Evolutionary conservation across 2,888 invertebrate genomes (phyloP).

Genomic region (Anoplius nigerrimus): DNA sequence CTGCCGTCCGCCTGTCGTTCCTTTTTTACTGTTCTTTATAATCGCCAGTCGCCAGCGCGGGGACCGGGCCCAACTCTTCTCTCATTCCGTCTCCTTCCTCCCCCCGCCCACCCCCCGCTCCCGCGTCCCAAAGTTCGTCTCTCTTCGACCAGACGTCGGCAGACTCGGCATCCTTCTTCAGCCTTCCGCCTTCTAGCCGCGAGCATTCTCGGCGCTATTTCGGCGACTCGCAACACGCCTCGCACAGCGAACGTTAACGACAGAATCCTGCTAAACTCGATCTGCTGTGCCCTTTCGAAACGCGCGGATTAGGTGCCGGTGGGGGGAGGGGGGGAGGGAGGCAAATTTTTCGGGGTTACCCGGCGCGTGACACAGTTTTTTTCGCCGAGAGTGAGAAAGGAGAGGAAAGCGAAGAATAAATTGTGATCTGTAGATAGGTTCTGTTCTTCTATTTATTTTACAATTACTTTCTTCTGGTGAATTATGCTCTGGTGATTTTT

Average conservation of each 20-base stretch:
- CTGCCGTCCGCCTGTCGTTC: conserved; percentile 18
- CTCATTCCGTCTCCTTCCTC: conserved; percentile 34
- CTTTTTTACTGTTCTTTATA: conserved; percentile 74
- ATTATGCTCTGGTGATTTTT: too few relatives aligned
- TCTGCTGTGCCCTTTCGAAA: conserved; percentile 21
- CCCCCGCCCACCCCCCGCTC: not conserved
- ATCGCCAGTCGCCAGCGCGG: conserved; percentile 70
- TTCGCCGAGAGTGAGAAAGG: too few relatives aligned
- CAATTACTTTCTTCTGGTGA: too few relatives aligned
- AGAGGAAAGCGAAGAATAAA: too few relatives aligned
- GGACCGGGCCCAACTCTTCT: conserved; percentile 57
- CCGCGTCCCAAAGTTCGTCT: conserved; percentile 24
- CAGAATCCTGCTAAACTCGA: conserved; percentile 53
- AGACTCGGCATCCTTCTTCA: conserved; percentile 37
- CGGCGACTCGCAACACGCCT: conserved; percentile 22
- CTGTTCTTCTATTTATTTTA: too few relatives aligned
- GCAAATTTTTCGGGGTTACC: too few relatives aligned
- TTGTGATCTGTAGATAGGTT: too few relatives aligned
- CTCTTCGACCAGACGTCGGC: conserved; percentile 44
- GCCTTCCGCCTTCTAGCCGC: conserved; percentile 52
- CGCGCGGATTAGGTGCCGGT: conserved; percentile 7
- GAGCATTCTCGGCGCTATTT: conserved; percentile 57
- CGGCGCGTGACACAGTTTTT: too few relatives aligned
- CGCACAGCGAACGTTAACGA: conserved; percentile 37
- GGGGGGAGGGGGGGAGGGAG: too few relatives aligned